Base-by-base conservation (phyloP, 2,888 invertebrate species). In the Malthinus seriepunctatus region DNA sequence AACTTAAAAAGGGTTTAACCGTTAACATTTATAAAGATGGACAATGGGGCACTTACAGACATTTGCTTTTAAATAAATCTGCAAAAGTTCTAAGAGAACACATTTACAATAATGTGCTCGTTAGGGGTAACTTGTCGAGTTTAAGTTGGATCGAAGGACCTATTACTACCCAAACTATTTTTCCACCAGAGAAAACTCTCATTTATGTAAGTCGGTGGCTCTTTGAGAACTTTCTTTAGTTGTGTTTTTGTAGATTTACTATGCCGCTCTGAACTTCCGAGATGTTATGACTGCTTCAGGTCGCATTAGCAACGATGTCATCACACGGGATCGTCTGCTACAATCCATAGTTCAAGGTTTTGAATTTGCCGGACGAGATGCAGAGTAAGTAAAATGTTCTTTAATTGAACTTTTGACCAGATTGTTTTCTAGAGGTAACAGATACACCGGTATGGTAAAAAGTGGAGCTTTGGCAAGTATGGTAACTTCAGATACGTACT, bases 221-320 rank as follows among this genome's bases (percentile, higher is more conserved):
- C 14, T 32, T 33, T 3, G 3, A 5, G n/a, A 39, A 39, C 14
- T 14, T 2, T 23, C 23, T 23, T 23, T 3, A 23, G 5, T 23
- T 5, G 5, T 5, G 64, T 79, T 90, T 50, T 93, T 84, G 1
- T 73, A 84, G 76, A 84, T 91, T 0, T 84, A 88, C 69, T 94
- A 90, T 73, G 80, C 93, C 0, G 86, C 95, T 0, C 76, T 97
- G 9, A 98, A 97, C 80, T 97, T 97, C 86, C 88, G 93, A 71
- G 97, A 97, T 76, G 82, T 97, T 0, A 96, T 97, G 96, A 82
- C 93, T 1, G 92, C 95, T 0, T 93, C 92, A 0, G 96, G 95
- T 1, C 93, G 93, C 70, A 83, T 97, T 3, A 87, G 91, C 2
- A 85, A 88, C 0, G 95, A 95, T 74, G 85, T 91, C 1, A 86